Evolutionary conservation across 1,140 invertebrate genomes (phyloP).

Genomic region (Linepithema humile): DNA sequence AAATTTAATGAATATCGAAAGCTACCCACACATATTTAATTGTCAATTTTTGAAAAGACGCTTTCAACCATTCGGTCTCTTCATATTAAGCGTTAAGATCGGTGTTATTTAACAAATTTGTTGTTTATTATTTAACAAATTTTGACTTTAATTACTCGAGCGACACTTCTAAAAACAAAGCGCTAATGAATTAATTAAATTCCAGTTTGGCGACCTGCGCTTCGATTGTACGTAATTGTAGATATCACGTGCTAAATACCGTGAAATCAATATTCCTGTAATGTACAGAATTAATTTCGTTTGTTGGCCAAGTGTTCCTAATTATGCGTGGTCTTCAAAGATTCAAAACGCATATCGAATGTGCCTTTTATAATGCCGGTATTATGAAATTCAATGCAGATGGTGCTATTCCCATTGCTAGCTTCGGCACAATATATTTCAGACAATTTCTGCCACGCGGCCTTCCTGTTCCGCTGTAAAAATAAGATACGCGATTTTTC

Average conservation of each 20-base stretch:
- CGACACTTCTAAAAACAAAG: conserved; percentile 2
- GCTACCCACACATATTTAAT: background rate
- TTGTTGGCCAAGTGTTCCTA: background rate
- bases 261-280: conserved; percentile 12
- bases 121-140: background rate
- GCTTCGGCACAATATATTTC: background rate
- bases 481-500: conserved; percentile 13
- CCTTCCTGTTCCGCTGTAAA: background rate
- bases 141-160: conserved; percentile 1
- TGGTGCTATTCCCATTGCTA: background rate
- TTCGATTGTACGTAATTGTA: conserved; percentile 2
- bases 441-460: background rate
- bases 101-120: background rate
- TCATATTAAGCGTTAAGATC: too few relatives aligned
- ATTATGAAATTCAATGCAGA: conserved; percentile 18
- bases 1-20: background rate
- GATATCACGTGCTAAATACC: conserved; percentile 7
- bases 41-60: background rate
- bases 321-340: background rate
- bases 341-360: background rate
- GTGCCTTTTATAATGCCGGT: background rate
- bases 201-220: background rate
- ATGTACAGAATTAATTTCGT: background rate
- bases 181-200: conserved; percentile 36
- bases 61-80: background rate